Evolutionary conservation across 2,888 invertebrate genomes (phyloP), one percentile per base, ranked within the genome.

Genomic region (Aspidiotus rigidus): DNA sequence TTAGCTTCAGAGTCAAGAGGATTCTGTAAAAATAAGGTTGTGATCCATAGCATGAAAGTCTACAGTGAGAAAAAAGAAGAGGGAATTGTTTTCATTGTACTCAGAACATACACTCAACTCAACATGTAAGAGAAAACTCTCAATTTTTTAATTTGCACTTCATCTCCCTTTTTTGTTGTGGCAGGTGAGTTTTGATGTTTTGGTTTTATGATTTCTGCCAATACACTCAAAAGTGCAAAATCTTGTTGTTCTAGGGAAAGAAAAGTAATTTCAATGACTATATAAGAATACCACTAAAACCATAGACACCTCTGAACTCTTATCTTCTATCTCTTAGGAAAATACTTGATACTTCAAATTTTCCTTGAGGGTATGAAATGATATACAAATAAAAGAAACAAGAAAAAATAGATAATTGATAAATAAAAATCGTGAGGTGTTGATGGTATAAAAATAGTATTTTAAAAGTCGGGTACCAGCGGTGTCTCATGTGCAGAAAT

Each of bases 251-350:
- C 49, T 44, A 44, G 49, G 49, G 11, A 44, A 44, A 44, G 49
- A 44, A 44, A 44, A 44, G 49, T 44, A 44, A 44, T 44, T 44
- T 44, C 49, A 44, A 44, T 11, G 11, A 44, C 49, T 11, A 10
- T 44, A 44, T 44, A 44, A 44, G 49, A 44, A 44, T 44, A 44
- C 49, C 49, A 44, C 49, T 11, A 44, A 44, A 44, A 44, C 49
- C 49, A 44, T 44, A 44, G 49, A 44, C 49, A 44, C 49, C 49
- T 44, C 49, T 44, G 49, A 44, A 44, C 49, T 44, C 49, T n/a
- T 44, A 44, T 44, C 49, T 44, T 44, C 49, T 44, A 44, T 44
- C 49, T 44, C 11, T 10, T 44, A 44, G 49, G 49, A 44, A 11
- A 44, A 44, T 44, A 44, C n/a, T n/a, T 44, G 11, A 44, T 44